Evolutionary conservation across 2,797 vertebrate genomes (phyloP).

Genomic region (Mormyrops boulengeri): DNA sequence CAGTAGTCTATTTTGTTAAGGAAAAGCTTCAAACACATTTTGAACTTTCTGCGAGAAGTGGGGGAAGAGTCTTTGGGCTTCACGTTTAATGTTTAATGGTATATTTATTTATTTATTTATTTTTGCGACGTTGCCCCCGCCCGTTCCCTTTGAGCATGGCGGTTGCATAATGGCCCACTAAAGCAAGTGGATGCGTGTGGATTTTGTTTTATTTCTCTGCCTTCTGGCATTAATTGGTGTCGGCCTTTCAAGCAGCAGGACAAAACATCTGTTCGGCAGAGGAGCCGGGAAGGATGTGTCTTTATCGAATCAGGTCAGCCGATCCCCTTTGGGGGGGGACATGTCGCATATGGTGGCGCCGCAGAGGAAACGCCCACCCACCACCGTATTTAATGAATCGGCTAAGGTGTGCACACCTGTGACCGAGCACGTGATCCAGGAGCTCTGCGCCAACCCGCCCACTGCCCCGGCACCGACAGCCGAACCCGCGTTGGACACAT

Average conservation of each 20-base stretch:
- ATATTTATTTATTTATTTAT: neutral
- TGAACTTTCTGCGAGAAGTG: neutral
- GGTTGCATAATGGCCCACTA: slow-evolving; percentile 6
- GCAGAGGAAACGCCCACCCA: slow-evolving; percentile 14
- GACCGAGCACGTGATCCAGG: neutral
- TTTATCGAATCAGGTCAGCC: slow-evolving; percentile 15
- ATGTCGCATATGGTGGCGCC: slow-evolving; percentile 12
- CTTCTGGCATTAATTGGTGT: slow-evolving; percentile 15
- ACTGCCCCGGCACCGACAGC: neutral
- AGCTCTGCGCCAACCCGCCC: neutral
- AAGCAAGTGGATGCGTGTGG: neutral
- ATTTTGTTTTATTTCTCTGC: neutral
- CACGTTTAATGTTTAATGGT: neutral
- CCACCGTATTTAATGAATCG: slow-evolving; percentile 20
- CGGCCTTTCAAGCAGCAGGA: slow-evolving; percentile 10
- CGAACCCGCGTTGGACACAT: neutral
- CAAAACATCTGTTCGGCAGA: slow-evolving; percentile 19
- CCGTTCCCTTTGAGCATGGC: neutral
- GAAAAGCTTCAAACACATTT: neutral
- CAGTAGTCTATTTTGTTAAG: neutral
- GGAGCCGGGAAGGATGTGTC: neutral
- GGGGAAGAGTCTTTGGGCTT: neutral
- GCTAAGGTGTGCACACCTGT: slow-evolving; percentile 17
- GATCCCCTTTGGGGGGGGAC: slow-evolving; percentile 9
- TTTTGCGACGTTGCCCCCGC: neutral